A percentile compares a stretch with the other conserved stretches of the same genome.
Conservation (phyloP, 2,113 vertebrate species). For the Camelus dromedarius region DNA sequence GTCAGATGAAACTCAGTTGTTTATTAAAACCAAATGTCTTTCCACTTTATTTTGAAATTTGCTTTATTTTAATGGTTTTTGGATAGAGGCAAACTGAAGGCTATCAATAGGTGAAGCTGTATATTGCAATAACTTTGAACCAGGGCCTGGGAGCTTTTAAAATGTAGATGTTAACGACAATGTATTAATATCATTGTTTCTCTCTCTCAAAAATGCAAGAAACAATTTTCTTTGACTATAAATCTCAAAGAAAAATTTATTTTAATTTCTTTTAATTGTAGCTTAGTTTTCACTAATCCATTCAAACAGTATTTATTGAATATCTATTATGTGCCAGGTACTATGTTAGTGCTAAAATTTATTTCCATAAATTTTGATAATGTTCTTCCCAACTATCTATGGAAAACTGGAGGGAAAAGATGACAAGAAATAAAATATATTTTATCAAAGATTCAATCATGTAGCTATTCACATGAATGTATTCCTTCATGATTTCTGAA, state of each 20-base stretch:
- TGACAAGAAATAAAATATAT: not conserved
- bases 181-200: not conserved
- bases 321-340: not conserved
- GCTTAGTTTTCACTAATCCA: not conserved
- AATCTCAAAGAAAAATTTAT: not conserved
- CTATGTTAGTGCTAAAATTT: not conserved
- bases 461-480: not conserved
- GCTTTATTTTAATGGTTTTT: constrained; percentile 16
- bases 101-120: not conserved
- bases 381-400: not conserved
- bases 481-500: not conserved
- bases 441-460: not conserved
- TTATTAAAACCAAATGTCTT: not conserved
- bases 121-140: not conserved
- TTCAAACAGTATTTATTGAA: not conserved
- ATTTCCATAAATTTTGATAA: not conserved
- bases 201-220: not conserved
- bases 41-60: constrained; percentile 21
- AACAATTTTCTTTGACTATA: not conserved
- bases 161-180: not conserved
- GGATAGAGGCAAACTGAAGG: not conserved
- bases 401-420: not conserved
- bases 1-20: constrained; percentile 8
- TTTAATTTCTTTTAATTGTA: not conserved
- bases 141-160: not conserved